These are phyloP conservation scores for Eudasyphora cyanicolor DNA, from an alignment of 2,888 invertebrate species.

Conservation along the genomic window DNA sequence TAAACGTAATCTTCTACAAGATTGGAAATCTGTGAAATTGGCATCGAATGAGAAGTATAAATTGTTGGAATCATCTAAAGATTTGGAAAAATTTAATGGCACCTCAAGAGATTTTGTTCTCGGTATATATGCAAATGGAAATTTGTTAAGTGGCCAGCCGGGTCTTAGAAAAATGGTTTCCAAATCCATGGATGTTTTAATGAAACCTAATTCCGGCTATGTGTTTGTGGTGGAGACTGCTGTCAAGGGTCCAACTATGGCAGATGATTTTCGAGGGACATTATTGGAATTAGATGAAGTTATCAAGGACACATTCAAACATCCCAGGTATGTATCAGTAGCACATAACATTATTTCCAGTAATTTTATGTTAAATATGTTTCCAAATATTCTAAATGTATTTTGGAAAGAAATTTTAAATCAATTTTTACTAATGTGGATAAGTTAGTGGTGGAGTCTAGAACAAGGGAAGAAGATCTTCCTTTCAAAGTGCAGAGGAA, in stretches of 20 bases:
- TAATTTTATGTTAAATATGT: too few relatives aligned
- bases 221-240: slow-evolving; percentile 90
- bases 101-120: slow-evolving; percentile 86
- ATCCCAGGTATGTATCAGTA: slow-evolving; percentile 39
- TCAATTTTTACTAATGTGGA: too few relatives aligned
- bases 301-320: slow-evolving; percentile 83
- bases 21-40: slow-evolving; percentile 85
- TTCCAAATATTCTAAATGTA: too few relatives aligned
- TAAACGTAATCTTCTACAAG: slow-evolving; percentile 86
- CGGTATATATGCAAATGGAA: slow-evolving; percentile 90
- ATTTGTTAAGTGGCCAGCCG: slow-evolving; percentile 82
- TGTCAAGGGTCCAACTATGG: slow-evolving; percentile 88
- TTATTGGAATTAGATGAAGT: slow-evolving; percentile 89
- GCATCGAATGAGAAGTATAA: slow-evolving; percentile 81
- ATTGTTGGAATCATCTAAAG: slow-evolving; percentile 84
- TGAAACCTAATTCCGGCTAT: slow-evolving; percentile 84
- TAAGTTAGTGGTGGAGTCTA: too few relatives aligned
- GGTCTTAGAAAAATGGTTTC: slow-evolving; percentile 88
- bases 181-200: slow-evolving; percentile 87
- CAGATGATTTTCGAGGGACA: slow-evolving; percentile 84
- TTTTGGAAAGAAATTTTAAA: too few relatives aligned
- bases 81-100: slow-evolving; percentile 83
- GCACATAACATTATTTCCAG: too few relatives aligned
- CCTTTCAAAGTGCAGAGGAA: too few relatives aligned
- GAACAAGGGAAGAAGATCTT: too few relatives aligned